phyloP scores from a whole-genome alignment of 1,140 invertebrate genomes.

The Aphelenchoides besseyi region DNA sequence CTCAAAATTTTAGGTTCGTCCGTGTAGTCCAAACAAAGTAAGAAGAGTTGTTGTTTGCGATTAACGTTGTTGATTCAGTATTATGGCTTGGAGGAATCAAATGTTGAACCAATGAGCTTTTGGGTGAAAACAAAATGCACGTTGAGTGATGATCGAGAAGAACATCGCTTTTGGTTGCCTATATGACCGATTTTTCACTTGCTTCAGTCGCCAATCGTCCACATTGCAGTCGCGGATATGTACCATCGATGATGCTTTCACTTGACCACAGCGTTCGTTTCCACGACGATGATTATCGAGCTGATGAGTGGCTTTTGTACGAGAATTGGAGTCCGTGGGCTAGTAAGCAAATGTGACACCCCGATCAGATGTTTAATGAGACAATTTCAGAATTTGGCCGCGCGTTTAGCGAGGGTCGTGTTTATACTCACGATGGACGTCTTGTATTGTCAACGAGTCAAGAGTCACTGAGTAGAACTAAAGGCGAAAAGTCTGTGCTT shows the following conservation, averaged over 20 bases:
- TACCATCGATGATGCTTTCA: constrained; percentile 47
- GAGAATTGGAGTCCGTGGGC: constrained; percentile 42
- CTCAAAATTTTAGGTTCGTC: constrained; percentile 19
- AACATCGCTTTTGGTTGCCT: constrained; percentile 39
- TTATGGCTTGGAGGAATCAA: neutral
- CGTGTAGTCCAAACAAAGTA: neutral
- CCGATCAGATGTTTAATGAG: neutral
- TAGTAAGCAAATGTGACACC: constrained; percentile 14
- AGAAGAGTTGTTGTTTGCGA: constrained; percentile 15
- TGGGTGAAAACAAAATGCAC: constrained; percentile 8
- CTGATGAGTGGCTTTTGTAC: constrained; percentile 56
- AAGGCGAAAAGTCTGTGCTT: constrained; percentile 14
- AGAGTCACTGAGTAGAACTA: constrained; percentile 28
- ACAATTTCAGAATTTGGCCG: constrained; percentile 24
- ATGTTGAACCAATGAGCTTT: neutral
- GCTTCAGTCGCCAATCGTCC: constrained; percentile 28
- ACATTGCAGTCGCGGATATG: constrained; percentile 35
- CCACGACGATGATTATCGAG: constrained; percentile 46
- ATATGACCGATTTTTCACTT: constrained; percentile 15
- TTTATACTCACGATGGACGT: constrained; percentile 31
- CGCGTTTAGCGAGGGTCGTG: constrained; percentile 27
- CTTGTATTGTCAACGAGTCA: constrained; percentile 26
- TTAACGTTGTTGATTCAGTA: constrained; percentile 9
- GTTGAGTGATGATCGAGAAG: constrained; percentile 35
- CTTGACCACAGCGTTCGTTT: constrained; percentile 50